Conservation (phyloP, 2,113 vertebrate species). For the Phylloscopus whistleri region DNA sequence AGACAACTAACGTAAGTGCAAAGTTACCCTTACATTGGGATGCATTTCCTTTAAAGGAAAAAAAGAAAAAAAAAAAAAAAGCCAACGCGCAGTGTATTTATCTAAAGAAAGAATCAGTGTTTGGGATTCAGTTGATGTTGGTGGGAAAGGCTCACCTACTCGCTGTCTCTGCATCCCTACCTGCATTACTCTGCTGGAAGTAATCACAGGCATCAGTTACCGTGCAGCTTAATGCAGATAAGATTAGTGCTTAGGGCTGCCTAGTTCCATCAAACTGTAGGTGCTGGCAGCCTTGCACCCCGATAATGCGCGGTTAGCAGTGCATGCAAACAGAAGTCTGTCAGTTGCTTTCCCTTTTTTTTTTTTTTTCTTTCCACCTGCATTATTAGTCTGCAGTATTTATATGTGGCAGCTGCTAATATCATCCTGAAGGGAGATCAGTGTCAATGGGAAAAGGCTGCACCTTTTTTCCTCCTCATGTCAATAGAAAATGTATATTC, state of each 20-base stretch:
- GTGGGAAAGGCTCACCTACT: constrained; percentile 67
- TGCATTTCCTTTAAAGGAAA: constrained; percentile 14
- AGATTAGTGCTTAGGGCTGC: constrained; percentile 67
- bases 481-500: background rate
- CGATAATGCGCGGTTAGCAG: constrained; percentile 45
- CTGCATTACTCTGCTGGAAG: constrained; percentile 75
- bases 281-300: constrained; percentile 56
- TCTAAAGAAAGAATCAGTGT: constrained; percentile 14
- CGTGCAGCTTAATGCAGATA: constrained; percentile 77
- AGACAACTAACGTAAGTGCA: constrained; percentile 76
- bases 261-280: constrained; percentile 43
- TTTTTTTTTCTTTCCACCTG: background rate
- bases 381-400: constrained; percentile 71
- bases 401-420: constrained; percentile 71
- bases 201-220: constrained; percentile 73
- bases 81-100: background rate
- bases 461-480: background rate
- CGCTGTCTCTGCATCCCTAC: constrained; percentile 72
- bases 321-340: constrained; percentile 57
- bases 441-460: constrained; percentile 59
- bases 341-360: background rate
- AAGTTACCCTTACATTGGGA: constrained; percentile 69
- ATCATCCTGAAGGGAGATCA: constrained; percentile 53
- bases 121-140: constrained; percentile 46
- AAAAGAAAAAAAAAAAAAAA: background rate